These are phyloP conservation scores for Monochamus alternatus DNA, from an alignment of 2,888 invertebrate genomes.

Conservation along the genomic window DNA sequence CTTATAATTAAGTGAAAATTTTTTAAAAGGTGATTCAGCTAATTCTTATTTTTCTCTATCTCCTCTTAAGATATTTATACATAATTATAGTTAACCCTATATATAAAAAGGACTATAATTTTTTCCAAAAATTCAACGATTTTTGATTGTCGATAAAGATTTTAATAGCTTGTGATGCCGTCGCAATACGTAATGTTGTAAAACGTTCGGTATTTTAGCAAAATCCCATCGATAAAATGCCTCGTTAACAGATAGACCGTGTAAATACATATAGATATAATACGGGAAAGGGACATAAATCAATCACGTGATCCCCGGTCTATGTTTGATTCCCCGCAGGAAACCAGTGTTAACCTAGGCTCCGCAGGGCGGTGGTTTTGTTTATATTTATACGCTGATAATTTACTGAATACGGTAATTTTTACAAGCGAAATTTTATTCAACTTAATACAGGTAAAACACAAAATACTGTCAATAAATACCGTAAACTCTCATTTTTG, in stretches of 20 bases:
- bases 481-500: too few relatives aligned
- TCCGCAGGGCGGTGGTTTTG: slow-evolving; percentile 1
- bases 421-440: neutral
- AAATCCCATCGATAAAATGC: slow-evolving; percentile 25
- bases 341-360: slow-evolving; percentile 15
- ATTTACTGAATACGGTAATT: neutral
- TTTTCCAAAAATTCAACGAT: too few relatives aligned
- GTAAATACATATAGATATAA: slow-evolving; percentile 37
- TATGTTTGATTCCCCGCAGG: slow-evolving; percentile 27
- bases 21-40: too few relatives aligned
- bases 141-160: too few relatives aligned
- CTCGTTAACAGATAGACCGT: slow-evolving; percentile 27
- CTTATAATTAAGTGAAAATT: too few relatives aligned
- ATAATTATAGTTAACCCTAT: too few relatives aligned
- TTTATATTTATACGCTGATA: slow-evolving; percentile 18
- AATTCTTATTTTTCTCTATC: too few relatives aligned
- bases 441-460: neutral
- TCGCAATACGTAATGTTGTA: neutral
- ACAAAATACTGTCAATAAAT: too few relatives aligned
- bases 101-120: too few relatives aligned
- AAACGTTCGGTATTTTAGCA: neutral
- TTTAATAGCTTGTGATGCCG: too few relatives aligned
- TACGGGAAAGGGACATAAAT: slow-evolving; percentile 31
- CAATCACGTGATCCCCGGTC: slow-evolving; percentile 28
- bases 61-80: too few relatives aligned